phyloP scores from a whole-genome alignment of 1,140 invertebrate genomes.

The Anastatus disparis region DNA sequence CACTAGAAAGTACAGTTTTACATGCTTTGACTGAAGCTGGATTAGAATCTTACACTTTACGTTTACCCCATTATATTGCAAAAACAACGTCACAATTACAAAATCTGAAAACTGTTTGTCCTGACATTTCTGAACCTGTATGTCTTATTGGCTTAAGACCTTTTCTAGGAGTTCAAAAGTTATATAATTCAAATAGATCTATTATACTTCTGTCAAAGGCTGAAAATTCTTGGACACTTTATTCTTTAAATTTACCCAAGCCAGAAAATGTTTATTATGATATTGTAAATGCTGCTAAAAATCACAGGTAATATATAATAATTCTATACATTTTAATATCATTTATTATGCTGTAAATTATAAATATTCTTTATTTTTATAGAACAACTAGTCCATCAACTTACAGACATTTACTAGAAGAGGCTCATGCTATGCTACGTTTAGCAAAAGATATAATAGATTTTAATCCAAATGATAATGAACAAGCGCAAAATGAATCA shows the following conservation, averaged over 20 bases:
- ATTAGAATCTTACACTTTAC: conserved; percentile 81
- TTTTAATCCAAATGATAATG: conserved; percentile 39
- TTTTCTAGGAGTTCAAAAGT: conserved; percentile 76
- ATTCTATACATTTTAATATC: background rate
- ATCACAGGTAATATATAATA: conserved; percentile 67
- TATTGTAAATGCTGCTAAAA: conserved; percentile 74
- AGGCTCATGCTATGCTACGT: conserved; percentile 74
- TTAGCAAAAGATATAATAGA: conserved; percentile 59
- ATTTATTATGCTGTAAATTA: background rate
- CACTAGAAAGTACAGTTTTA: conserved; percentile 75
- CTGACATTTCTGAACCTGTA: conserved; percentile 73
- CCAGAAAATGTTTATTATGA: conserved; percentile 74
- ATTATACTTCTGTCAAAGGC: conserved; percentile 74
- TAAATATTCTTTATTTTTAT: background rate
- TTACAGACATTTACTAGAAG: conserved; percentile 74
- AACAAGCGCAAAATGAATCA: conserved; percentile 51
- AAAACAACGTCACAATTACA: conserved; percentile 55
- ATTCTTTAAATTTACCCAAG: conserved; percentile 72
- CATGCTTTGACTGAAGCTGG: conserved; percentile 82
- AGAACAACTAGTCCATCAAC: conserved; percentile 67
- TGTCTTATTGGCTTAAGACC: conserved; percentile 79
- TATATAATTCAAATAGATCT: conserved; percentile 72
- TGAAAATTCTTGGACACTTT: conserved; percentile 75
- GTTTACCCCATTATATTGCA: conserved; percentile 70
- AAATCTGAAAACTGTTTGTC: conserved; percentile 62